Percentiles rank a stretch among this genome's conserved stretches.
Evolutionary conservation across 2,113 vertebrate species (phyloP).

Genomic region (Chionis minor): DNA sequence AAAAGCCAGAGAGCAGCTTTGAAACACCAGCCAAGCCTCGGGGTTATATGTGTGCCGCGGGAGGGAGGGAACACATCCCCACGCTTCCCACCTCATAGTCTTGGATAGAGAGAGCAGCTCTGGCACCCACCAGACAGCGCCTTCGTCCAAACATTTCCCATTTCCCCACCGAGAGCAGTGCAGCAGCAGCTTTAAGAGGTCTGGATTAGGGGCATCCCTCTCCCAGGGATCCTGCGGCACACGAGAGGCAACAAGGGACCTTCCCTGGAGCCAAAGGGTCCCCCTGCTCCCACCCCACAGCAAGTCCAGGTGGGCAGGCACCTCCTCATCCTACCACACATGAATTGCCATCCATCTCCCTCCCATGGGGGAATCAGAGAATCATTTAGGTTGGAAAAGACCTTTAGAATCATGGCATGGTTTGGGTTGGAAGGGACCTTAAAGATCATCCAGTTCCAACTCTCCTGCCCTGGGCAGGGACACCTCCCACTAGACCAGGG

Average conservation of each 20-base stretch:
- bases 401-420: not conserved
- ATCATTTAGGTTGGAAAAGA: not conserved
- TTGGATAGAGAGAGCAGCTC: not conserved
- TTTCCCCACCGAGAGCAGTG: fast-evolving
- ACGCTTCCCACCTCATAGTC: fast-evolving
- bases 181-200: not conserved
- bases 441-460: not conserved
- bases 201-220: not conserved
- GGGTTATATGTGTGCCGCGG: fast-evolving
- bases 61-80: not conserved
- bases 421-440: not conserved
- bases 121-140: not conserved
- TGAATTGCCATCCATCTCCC: not conserved
- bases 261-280: not conserved
- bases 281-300: not conserved
- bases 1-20: not conserved
- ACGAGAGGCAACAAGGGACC: fast-evolving
- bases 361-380: not conserved
- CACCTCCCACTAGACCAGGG: not conserved
- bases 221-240: fast-evolving
- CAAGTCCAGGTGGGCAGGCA: not conserved
- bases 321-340: not conserved
- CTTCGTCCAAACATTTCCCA: not conserved
- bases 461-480: not conserved
- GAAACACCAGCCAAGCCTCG: not conserved